Evolutionary conservation across 2,888 invertebrate species (phyloP).

Genomic region (Pyrochroa serraticornis): DNA sequence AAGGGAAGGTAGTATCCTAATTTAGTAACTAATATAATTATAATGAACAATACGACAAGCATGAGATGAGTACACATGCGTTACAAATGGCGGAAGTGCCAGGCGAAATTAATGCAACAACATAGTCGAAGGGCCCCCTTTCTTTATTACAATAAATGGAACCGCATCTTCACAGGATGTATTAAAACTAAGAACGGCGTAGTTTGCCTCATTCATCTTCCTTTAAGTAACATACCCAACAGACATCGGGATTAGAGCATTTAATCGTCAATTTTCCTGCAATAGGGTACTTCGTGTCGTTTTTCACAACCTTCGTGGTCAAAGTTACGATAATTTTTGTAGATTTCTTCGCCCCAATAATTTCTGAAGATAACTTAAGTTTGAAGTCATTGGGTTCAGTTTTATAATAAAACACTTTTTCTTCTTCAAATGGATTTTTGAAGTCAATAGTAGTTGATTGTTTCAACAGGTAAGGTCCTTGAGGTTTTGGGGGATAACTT

Average conservation of each 20-base stretch:
- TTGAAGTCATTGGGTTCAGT: conserved; percentile 11
- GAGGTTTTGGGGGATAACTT: conserved; percentile 18
- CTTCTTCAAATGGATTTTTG: conserved; percentile 19
- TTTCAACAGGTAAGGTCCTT: conserved; percentile 15
- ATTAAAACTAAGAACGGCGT: no score
- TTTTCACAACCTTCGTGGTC: background rate
- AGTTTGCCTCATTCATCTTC: background rate
- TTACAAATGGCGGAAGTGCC: no score
- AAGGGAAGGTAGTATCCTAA: background rate
- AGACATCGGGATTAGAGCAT: conserved; percentile 6
- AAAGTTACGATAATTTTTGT: conserved; percentile 5
- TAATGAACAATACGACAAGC: no score
- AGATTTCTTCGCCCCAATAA: conserved; percentile 4
- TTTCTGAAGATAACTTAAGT: conserved; percentile 1
- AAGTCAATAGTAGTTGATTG: conserved; percentile 3
- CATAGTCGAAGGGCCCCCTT: no score
- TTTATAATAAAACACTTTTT: conserved; percentile 9
- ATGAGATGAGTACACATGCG: no score
- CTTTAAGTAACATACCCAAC: conserved; percentile 18
- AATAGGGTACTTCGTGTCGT: background rate
- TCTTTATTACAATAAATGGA: no score
- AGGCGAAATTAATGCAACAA: no score
- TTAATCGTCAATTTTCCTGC: conserved; percentile 19
- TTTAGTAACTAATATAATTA: no score
- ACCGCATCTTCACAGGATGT: no score